Conservation (phyloP, 1,140 invertebrate genomes). For the Carposina sasakii region DNA sequence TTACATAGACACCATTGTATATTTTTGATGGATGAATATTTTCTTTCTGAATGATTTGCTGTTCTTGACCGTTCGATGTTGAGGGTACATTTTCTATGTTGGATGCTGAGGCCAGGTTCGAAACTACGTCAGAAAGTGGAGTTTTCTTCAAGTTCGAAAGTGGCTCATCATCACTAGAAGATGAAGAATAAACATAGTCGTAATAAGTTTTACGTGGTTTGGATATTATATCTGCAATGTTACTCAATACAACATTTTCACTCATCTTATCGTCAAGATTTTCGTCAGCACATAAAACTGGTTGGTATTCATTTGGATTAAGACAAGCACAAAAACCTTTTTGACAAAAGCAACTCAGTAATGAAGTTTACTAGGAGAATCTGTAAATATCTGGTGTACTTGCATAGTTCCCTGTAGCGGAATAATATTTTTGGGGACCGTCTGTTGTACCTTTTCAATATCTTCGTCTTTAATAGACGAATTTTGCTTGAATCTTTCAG, state of each 20-base stretch:
- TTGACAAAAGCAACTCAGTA: conserved; percentile 8
- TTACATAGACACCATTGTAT: conserved; percentile 1
- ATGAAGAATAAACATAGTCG: not conserved
- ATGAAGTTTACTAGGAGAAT: not conserved
- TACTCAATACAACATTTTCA: not conserved
- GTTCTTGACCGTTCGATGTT: too few species aligned
- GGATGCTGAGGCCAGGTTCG: not conserved
- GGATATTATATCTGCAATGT: not conserved
- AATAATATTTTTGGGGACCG: not conserved
- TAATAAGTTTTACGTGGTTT: not conserved
- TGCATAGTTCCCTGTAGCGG: conserved; percentile 7
- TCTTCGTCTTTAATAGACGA: not conserved
- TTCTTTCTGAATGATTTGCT: too few species aligned
- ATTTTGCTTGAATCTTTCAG: not conserved
- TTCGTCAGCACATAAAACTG: not conserved
- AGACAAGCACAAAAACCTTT: conserved; percentile 1
- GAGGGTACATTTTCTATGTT: too few species aligned
- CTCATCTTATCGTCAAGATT: not conserved
- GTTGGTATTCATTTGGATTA: not conserved
- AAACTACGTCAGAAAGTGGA: too few species aligned
- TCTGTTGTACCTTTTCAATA: not conserved
- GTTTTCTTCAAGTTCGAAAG: conserved; percentile 1
- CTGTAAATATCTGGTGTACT: conserved; percentile 7
- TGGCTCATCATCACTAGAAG: not conserved
- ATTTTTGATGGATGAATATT: conserved; percentile 7